Evolutionary conservation across 2,797 vertebrate genomes (phyloP).

Genomic region (Gouania willdenowi): DNA sequence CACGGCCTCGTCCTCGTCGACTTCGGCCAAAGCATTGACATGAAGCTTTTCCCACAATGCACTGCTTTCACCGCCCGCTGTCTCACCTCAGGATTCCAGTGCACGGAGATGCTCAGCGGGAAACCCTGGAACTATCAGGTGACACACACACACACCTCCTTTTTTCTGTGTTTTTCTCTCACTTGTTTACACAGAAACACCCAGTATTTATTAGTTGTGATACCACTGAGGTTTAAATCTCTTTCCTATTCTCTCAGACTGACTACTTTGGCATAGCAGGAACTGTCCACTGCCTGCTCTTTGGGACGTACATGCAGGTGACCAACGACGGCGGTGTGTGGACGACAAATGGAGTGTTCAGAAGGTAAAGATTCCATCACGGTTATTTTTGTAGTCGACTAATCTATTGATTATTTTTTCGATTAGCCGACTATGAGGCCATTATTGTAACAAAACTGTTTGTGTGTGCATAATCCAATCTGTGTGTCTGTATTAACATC

Average conservation of each 20-base stretch:
- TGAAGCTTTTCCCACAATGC: slow-evolving; percentile 85
- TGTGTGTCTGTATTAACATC: too few species aligned
- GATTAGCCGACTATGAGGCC: too few species aligned
- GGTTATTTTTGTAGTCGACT: too few species aligned
- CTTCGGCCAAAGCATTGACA: slow-evolving; percentile 92
- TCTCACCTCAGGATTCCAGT: slow-evolving; percentile 92
- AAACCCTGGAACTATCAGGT: slow-evolving; percentile 95
- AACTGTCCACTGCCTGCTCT: slow-evolving; percentile 89
- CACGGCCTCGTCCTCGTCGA: slow-evolving; percentile 89
- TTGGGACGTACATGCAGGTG: slow-evolving; percentile 91
- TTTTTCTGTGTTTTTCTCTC: not conserved
- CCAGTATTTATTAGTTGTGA: too few species aligned
- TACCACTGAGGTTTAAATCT: too few species aligned
- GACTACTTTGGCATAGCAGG: slow-evolving; percentile 92
- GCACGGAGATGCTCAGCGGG: slow-evolving; percentile 87
- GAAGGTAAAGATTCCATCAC: slow-evolving; percentile 70
- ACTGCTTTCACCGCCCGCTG: slow-evolving; percentile 84
- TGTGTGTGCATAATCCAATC: too few species aligned
- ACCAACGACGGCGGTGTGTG: slow-evolving; percentile 78
- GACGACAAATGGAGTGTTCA: slow-evolving; percentile 82
- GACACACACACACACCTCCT: not conserved
- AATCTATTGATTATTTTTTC: too few species aligned
- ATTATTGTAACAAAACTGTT: too few species aligned
- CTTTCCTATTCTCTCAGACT: too few species aligned
- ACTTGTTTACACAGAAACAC: slow-evolving; percentile 9